A percentile compares a stretch with the other conserved stretches of the same genome.
phyloP scores from a whole-genome alignment of 2,797 vertebrate genomes.

The Limnodromus scolopaceus region DNA sequence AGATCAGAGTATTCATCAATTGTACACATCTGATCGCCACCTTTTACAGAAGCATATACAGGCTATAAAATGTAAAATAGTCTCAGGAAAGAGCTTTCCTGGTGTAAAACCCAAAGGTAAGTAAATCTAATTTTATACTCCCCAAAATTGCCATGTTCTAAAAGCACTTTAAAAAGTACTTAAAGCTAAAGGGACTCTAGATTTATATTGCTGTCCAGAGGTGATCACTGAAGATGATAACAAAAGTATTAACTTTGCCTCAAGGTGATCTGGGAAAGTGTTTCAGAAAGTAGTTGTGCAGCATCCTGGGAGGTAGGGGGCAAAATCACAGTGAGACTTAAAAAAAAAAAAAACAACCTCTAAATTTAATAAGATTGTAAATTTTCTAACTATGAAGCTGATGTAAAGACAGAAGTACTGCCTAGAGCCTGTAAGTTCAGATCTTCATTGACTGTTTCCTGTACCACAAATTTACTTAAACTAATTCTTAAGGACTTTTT shows the following conservation, averaged over 20 bases:
- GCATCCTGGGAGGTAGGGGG: too few species aligned
- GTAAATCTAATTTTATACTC: neutral
- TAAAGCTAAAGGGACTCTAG: neutral
- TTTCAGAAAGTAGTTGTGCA: neutral
- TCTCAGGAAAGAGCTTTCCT: neutral
- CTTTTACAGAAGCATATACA: neutral
- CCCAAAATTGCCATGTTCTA: too few species aligned
- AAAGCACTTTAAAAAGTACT: neutral
- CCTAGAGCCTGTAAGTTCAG: neutral
- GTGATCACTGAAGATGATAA: neutral
- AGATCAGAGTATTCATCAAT: neutral
- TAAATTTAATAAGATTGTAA: neutral
- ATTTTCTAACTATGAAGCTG: neutral
- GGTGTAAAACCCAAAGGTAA: neutral
- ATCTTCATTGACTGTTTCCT: neutral
- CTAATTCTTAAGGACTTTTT: neutral
- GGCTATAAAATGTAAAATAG: neutral
- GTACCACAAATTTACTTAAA: neutral
- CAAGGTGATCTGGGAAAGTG: neutral
- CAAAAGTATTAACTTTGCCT: neutral
- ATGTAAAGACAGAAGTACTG: neutral
- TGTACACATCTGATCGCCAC: neutral
- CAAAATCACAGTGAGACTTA: neutral
- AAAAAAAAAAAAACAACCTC: fast-evolving
- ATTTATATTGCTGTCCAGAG: neutral